These are phyloP conservation scores for Ceramica pisi DNA, from an alignment of 2,888 invertebrate species.

Conservation along the genomic window DNA sequence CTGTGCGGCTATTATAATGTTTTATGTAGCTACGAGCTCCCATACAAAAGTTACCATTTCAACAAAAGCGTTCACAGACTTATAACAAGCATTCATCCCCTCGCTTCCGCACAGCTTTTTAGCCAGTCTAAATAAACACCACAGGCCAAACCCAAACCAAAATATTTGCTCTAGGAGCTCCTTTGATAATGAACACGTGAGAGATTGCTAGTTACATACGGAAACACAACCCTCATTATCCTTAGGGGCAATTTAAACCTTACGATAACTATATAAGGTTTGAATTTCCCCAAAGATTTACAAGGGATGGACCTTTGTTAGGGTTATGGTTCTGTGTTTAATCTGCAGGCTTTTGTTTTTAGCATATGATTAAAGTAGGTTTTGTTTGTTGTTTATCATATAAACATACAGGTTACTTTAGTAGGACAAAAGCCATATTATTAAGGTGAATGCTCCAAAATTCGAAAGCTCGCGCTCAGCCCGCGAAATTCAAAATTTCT, in stretches of 20 bases:
- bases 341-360: slow-evolving; percentile 21
- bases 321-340: slow-evolving; percentile 7
- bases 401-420: not conserved
- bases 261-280: not conserved
- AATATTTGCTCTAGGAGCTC: slow-evolving; percentile 4
- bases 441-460: no score
- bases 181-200: slow-evolving; percentile 16
- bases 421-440: not conserved
- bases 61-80: no score
- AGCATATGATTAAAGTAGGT: not conserved
- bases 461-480: no score
- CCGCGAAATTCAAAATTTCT: no score
- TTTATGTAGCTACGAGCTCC: no score
- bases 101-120: not conserved
- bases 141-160: not conserved
- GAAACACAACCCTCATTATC: not conserved
- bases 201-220: not conserved
- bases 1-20: no score
- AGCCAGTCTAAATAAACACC: not conserved
- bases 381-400: slow-evolving; percentile 11
- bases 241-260: not conserved
- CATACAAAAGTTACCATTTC: no score
- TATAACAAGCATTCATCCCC: no score
- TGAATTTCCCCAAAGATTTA: slow-evolving; percentile 22
- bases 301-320: not conserved